These are phyloP conservation scores for Peromyscus melanophrys DNA, from an alignment of 2,797 vertebrate genomes.

Conservation along the genomic window DNA sequence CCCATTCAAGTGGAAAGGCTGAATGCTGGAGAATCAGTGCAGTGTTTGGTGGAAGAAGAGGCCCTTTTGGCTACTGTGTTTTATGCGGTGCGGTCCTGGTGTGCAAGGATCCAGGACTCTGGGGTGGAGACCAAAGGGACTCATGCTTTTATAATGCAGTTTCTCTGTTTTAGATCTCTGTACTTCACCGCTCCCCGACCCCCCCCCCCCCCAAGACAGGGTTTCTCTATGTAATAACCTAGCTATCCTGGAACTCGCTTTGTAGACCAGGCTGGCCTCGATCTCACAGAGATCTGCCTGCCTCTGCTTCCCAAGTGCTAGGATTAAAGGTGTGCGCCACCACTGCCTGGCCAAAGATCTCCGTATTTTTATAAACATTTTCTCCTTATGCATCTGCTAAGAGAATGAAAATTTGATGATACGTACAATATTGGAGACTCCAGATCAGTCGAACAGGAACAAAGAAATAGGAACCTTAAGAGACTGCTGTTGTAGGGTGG, in stretches of 20 bases:
- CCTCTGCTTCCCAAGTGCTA: no score
- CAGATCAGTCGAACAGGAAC: slow-evolving; percentile 22
- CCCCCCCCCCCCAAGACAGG: no score
- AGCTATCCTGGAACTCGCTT: no score
- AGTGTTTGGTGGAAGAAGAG: slow-evolving; percentile 86
- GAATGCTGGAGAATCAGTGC: slow-evolving; percentile 87
- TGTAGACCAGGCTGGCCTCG: no score
- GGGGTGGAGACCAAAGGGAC: slow-evolving; percentile 84
- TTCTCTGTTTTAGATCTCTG: slow-evolving; percentile 23
- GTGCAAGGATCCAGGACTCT: slow-evolving; percentile 70
- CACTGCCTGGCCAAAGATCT: no score
- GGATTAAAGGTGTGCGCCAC: no score
- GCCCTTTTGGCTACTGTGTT: slow-evolving; percentile 82
- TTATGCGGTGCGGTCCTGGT: slow-evolving; percentile 72
- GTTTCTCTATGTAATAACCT: no score
- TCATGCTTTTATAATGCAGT: slow-evolving; percentile 89
- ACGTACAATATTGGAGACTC: neutral
- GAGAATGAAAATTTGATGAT: neutral
- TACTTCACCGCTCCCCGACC: no score
- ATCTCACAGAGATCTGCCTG: no score
- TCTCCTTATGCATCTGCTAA: neutral
- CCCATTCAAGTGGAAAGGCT: slow-evolving; percentile 89
- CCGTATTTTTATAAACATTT: neutral
- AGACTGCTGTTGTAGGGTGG: neutral
- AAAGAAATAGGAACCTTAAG: neutral